These are phyloP conservation scores for Lepidocyrtoides sp. DNA, from an alignment of 2,888 invertebrate species.

Conservation along the genomic window DNA sequence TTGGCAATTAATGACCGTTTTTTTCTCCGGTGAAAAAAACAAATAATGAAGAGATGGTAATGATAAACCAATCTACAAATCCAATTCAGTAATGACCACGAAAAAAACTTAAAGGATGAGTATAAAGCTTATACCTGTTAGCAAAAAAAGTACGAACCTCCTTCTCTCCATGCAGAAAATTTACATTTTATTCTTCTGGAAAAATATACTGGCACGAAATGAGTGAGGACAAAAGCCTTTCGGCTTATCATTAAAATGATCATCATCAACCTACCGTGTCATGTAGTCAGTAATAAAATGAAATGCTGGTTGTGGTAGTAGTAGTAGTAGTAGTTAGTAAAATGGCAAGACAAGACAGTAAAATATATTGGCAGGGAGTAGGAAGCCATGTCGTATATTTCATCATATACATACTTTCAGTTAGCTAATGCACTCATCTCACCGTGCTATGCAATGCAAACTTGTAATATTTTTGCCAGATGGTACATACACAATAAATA, in stretches of 20 bases:
- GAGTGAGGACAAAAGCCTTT: constrained; percentile 58
- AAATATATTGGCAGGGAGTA: not conserved
- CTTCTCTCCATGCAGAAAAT: not conserved
- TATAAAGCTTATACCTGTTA: constrained; percentile 12
- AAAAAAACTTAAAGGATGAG: not conserved
- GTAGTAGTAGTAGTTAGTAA: not conserved
- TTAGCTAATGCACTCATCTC: too few relatives aligned
- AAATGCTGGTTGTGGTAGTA: not conserved
- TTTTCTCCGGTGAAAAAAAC: not conserved
- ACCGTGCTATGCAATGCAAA: not conserved
- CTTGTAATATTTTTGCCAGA: constrained; percentile 26
- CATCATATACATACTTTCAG: constrained; percentile 4
- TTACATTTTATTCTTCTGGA: constrained; percentile 24
- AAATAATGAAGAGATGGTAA: not conserved
- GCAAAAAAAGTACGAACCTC: constrained; percentile 8
- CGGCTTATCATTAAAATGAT: constrained; percentile 42
- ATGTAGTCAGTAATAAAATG: constrained; percentile 4
- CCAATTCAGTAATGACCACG: not conserved
- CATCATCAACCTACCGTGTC: constrained; percentile 10
- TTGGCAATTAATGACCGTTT: constrained; percentile 12
- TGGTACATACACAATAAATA: not conserved
- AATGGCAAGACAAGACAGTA: constrained; percentile 22
- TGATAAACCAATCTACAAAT: constrained; percentile 10
- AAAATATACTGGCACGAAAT: not conserved
- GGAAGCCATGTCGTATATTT: not conserved